A percentile compares a stretch with the other conserved stretches of the same genome.
These are phyloP conservation scores for Latheticus oryzae DNA, from an alignment of 2,888 invertebrate species.

Conservation along the genomic window DNA sequence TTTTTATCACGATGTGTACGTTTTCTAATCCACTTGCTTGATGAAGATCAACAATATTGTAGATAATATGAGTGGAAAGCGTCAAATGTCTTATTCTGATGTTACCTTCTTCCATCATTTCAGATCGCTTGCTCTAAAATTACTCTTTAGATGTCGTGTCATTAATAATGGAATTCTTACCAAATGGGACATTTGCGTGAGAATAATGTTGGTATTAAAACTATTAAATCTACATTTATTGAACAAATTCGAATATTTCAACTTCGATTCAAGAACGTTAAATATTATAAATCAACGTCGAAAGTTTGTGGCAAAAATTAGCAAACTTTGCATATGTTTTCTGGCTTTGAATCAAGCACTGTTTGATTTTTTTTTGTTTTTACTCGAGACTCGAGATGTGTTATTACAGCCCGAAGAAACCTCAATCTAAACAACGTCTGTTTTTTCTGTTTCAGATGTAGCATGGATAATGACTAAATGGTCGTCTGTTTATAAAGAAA, in stretches of 20 bases:
- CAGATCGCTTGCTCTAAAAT: slow-evolving; percentile 12
- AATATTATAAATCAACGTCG: no score
- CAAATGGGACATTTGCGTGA: slow-evolving; percentile 15
- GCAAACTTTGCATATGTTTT: no score
- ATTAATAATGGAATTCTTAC: slow-evolving; percentile 24
- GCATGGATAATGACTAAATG: slow-evolving; percentile 8
- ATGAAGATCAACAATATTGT: slow-evolving; percentile 7
- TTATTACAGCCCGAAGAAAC: no score
- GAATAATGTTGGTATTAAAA: slow-evolving; percentile 8
- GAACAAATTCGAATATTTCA: no score
- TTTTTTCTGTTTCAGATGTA: slow-evolving; percentile 33
- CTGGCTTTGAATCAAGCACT: no score
- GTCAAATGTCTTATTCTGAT: slow-evolving; percentile 11
- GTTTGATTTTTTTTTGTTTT: no score
- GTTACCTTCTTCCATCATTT: slow-evolving; percentile 5
- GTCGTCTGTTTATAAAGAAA: slow-evolving; percentile 2
- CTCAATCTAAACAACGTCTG: slow-evolving; percentile 4
- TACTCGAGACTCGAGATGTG: no score
- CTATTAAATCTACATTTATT: no score
- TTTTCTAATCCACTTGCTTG: slow-evolving; percentile 17
- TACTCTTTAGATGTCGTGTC: slow-evolving; percentile 8
- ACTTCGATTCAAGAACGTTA: no score
- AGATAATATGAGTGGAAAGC: slow-evolving; percentile 11
- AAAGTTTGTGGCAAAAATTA: no score
- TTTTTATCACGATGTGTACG: slow-evolving; percentile 1